Evolutionary conservation across 2,888 invertebrate species (phyloP).

Genomic region (Parnassius glacialis): DNA sequence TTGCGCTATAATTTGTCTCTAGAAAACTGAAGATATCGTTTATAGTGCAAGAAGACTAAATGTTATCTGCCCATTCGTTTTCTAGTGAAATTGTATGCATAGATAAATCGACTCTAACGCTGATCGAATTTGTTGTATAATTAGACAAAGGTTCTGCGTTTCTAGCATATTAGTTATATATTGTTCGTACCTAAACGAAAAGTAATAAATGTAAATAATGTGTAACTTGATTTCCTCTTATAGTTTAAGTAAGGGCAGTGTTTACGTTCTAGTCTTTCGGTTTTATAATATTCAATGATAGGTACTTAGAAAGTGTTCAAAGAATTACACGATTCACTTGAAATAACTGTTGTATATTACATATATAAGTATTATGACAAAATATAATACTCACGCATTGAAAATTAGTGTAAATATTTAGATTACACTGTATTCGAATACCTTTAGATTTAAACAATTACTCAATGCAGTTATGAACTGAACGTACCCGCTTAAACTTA

Average conservation of each 20-base stretch:
- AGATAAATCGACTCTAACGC: constrained; percentile 17
- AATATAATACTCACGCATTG: constrained; percentile 19
- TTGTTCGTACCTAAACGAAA: constrained; percentile 6
- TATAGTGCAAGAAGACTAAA: constrained; percentile 52
- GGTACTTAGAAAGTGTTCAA: constrained; percentile 12
- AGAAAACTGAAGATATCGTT: constrained; percentile 31
- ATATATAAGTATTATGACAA: constrained; percentile 6
- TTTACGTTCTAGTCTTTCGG: constrained; percentile 26
- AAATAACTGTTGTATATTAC: constrained; percentile 6
- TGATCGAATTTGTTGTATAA: constrained; percentile 16
- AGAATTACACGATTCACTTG: background rate
- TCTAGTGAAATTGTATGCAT: constrained; percentile 32
- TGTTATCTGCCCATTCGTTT: constrained; percentile 33
- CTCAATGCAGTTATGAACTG: constrained; percentile 14
- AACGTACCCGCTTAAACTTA: constrained; percentile 1
- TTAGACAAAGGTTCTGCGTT: constrained; percentile 12
- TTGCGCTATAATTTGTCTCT: constrained; percentile 26
- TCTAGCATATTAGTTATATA: constrained; percentile 13
- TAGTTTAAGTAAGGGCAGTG: constrained; percentile 19
- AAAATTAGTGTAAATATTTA: constrained; percentile 17
- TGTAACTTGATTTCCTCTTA: constrained; percentile 9
- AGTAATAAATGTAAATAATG: constrained; percentile 16
- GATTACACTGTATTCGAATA: background rate
- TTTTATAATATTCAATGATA: constrained; percentile 19
- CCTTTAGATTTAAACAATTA: constrained; percentile 17